Base-by-base conservation (phyloP, 2,888 invertebrate genomes). In the Torymus auratus region DNA sequence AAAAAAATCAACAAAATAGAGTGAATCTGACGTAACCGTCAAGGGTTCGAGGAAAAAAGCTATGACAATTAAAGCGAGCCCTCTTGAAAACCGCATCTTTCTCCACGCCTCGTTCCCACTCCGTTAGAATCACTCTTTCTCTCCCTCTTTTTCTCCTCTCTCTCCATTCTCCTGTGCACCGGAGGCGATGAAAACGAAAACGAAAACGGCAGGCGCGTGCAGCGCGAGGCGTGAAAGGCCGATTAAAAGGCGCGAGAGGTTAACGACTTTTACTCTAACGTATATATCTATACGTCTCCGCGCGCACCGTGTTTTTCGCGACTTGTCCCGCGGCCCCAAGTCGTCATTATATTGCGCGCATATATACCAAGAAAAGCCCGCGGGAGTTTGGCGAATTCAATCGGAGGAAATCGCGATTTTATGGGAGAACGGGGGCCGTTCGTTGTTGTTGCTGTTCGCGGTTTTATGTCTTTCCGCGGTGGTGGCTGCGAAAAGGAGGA, bases 191-290 rank as follows among this genome's bases (percentile, higher is more conserved):
- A 64, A 64, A 64, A 64, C 64, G 64, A 64, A 64, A 64, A 28
- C 41, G 64, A 41, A 12, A 20, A 64, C 41, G 41, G 41, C 20
- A 64, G 41, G 56, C 41, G 7, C 60, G 60, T 28, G n/a, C 23
- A 7, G 20, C 17, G 15, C 15, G 15, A 58, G 62, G 60, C 68
- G 75, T 68, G 74, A 74, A 74, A 74, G 74, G 74, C 74, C 61
- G 71, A 71, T 71, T 52, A 61, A 70, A 60, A 52, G 50, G 61
- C 17, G n/a, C 56, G 41, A n/a, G n/a, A 70, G 71, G 71, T 71
- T 52, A 71, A 71, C 61, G 71, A 71, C 71, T 71, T n/a, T n/a
- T 23, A 23, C 20, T 23, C 20, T 23, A 10, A 50, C 50, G 7
- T 41, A 41, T 41, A 41, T 41, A 41, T 28, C 1, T 41, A 41